These are phyloP conservation scores for Neelides folsomi DNA, from an alignment of 2,888 invertebrate genomes.

Conservation along the genomic window DNA sequence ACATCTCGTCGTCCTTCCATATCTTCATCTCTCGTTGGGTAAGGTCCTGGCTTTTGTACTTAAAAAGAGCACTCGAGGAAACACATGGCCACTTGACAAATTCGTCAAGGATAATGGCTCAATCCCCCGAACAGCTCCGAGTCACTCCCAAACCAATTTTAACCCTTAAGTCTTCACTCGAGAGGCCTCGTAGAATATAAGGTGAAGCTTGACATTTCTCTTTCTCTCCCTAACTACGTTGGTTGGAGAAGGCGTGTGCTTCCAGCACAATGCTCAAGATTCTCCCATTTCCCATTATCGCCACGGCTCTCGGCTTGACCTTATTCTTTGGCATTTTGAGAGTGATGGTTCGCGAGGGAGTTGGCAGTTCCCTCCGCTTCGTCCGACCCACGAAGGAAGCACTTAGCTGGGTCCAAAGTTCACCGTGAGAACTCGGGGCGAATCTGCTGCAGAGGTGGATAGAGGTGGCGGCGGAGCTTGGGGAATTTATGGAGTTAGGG, in stretches of 20 bases:
- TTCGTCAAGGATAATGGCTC: constrained; percentile 31
- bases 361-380: neutral
- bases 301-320: neutral
- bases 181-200: neutral
- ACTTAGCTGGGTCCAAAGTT: neutral
- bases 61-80: neutral
- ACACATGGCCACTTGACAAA: constrained; percentile 21
- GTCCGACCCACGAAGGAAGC: neutral
- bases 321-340: no score
- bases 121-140: neutral
- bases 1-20: neutral
- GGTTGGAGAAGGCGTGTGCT: constrained; percentile 25
- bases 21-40: neutral
- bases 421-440: neutral
- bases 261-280: constrained; percentile 11
- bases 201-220: constrained; percentile 21
- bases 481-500: neutral
- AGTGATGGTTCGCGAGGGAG: neutral
- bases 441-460: neutral
- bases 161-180: neutral
- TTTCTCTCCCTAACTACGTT: constrained; percentile 19
- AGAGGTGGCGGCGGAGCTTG: neutral
- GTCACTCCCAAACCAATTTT: neutral
- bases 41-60: neutral
- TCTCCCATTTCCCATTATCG: constrained; percentile 1